Conservation (phyloP, 2,113 vertebrate genomes). For the Ploceus nigricollis region DNA sequence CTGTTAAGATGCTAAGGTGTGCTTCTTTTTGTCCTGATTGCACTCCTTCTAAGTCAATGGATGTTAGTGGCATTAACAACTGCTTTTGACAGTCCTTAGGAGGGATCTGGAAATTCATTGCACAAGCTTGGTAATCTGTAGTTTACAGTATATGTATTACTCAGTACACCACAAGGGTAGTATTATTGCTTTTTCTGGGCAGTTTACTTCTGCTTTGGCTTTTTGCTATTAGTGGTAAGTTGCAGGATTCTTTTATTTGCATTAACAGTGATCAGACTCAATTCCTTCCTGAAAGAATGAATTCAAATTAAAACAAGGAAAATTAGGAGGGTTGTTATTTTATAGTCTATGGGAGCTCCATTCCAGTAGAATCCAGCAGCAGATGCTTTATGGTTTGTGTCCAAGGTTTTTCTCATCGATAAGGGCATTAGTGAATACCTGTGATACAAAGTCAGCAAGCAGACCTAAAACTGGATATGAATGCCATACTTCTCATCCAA, state of each 20-base stretch:
- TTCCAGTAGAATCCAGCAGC: neutral
- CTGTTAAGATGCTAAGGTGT: neutral
- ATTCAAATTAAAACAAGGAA: slow-evolving; percentile 76
- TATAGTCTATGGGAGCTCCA: slow-evolving; percentile 1
- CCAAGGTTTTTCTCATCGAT: neutral
- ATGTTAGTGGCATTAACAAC: neutral
- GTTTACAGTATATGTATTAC: neutral
- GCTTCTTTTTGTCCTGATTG: neutral
- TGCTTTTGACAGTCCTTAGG: neutral
- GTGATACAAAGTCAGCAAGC: neutral
- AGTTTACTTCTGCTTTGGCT: slow-evolving; percentile 82
- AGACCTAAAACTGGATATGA: neutral
- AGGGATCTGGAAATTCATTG: neutral
- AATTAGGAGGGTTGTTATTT: slow-evolving; percentile 76
- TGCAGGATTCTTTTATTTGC: slow-evolving; percentile 55
- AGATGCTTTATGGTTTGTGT: neutral
- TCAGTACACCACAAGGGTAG: slow-evolving; percentile 63
- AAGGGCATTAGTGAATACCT: neutral
- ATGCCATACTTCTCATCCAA: neutral
- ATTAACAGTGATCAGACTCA: neutral
- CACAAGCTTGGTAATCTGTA: neutral
- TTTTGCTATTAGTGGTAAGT: slow-evolving; percentile 71
- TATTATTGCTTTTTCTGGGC: slow-evolving; percentile 79
- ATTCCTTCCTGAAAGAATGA: slow-evolving; percentile 3
- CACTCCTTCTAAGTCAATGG: neutral